Evolutionary conservation across 2,113 vertebrate species (phyloP).

Genomic region (Calyptommatus sinebrachiatus): DNA sequence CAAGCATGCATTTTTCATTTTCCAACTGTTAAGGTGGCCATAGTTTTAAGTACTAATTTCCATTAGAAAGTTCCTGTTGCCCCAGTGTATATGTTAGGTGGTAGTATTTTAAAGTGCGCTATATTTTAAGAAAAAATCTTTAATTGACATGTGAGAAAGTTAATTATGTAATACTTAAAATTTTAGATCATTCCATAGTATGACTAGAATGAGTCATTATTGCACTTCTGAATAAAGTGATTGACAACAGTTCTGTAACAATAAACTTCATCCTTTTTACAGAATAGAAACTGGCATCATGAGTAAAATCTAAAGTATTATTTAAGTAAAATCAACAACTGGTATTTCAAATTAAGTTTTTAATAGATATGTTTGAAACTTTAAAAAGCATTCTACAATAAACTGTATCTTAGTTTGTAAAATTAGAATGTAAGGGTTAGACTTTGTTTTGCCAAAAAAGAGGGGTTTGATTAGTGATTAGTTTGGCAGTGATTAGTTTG

Average conservation of each 20-base stretch:
- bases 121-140: not conserved
- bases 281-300: not conserved
- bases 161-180: not conserved
- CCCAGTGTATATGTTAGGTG: not conserved
- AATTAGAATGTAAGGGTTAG: not conserved
- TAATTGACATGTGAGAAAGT: not conserved
- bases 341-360: not conserved
- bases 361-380: not conserved
- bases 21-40: not conserved
- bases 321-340: not conserved
- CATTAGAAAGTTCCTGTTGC: not conserved
- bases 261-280: conserved; percentile 1
- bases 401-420: not conserved
- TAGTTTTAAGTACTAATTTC: not conserved
- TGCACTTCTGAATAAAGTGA: not conserved
- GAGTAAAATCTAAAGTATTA: not conserved
- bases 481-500: too few relatives aligned
- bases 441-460: not conserved
- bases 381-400: not conserved
- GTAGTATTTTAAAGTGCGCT: not conserved
- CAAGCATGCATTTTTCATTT: not conserved
- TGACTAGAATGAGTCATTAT: not conserved
- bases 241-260: not conserved
- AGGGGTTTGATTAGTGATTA: not conserved
- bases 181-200: not conserved